Evolutionary conservation across 37 sponge, comb jelly and placozoan species (phyloP), one percentile per base, ranked within the genome.

Genomic region (Trichoplax adhaerens): DNA sequence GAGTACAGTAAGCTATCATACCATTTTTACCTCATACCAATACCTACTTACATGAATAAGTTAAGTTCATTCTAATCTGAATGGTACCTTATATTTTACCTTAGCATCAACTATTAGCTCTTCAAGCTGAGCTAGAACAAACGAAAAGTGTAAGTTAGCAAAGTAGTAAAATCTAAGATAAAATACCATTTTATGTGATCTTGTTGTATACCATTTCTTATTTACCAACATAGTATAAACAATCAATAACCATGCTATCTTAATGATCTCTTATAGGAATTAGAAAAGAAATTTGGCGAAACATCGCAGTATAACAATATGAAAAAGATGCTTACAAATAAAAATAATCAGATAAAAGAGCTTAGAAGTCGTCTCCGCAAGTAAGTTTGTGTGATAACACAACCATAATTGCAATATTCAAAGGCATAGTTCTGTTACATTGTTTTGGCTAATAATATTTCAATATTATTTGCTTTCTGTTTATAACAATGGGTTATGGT

Each of bases 231-330:
- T 60, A 60, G 62, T 0, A 66, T 50, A 66, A 7, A 6, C 12
- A 66, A 66, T 66, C 10, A 7, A 66, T 8, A 7, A 66, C 47
- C 55, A 29, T 51, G 3, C 71, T 49, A 10, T 69, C 48, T 69
- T 5, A 51, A 56, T 6, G n/a, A 49, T 12, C 6, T 65, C 49
- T 65, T 65, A 74, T 65, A 86, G 74, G 96, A 95, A 61, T 66
- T 95, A 73, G 88, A 87, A 51, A 83, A 79, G 78, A 90, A 90
- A 64, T 84, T 95, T 57, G 72, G 65, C 58, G 86, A 85, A 46
- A 95, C 88, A 10, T 68, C 85, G 51, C 91, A 90, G 77, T 95
- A 81, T 66, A 57, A 76, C 57, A 95, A 89, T 66, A 65, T 95
- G 78, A 87, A 72, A 76, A 90, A 85, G 54, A 87, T 95, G 84